Evolutionary conservation across 2,888 invertebrate genomes (phyloP).

Genomic region (Acrobasis repandana): DNA sequence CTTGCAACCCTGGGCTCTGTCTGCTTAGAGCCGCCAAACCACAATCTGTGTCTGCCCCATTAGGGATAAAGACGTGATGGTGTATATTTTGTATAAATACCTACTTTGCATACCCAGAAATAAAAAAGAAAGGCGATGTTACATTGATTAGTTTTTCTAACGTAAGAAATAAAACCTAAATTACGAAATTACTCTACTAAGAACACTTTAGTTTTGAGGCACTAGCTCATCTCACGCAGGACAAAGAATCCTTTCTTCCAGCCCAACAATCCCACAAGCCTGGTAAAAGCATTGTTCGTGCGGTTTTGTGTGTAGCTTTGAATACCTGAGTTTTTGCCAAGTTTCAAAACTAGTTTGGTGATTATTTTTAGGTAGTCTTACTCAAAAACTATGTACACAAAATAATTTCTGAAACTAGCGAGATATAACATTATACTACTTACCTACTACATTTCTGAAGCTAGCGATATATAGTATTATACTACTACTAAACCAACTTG

Average conservation of each 20-base stretch:
- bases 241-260: constrained; percentile 65
- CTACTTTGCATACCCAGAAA: no score
- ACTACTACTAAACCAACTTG: no score
- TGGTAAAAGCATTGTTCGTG: constrained; percentile 67
- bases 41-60: no score
- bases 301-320: constrained; percentile 37
- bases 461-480: no score
- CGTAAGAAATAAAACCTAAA: not conserved
- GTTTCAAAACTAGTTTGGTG: not conserved
- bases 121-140: no score
- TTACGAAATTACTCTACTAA: not conserved
- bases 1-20: no score
- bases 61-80: no score
- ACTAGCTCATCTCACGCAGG: constrained; percentile 51
- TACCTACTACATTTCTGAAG: no score
- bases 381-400: not conserved
- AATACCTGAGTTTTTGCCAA: constrained; percentile 24
- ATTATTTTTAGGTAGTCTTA: not conserved
- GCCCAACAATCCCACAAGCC: constrained; percentile 58
- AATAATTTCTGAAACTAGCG: not conserved
- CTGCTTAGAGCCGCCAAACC: no score
- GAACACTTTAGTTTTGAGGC: constrained; percentile 46
- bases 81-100: no score
- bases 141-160: no score
- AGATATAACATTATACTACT: no score